Base-by-base conservation (phyloP, 2,797 vertebrate genomes). In the Clarias pachynema region DNA sequence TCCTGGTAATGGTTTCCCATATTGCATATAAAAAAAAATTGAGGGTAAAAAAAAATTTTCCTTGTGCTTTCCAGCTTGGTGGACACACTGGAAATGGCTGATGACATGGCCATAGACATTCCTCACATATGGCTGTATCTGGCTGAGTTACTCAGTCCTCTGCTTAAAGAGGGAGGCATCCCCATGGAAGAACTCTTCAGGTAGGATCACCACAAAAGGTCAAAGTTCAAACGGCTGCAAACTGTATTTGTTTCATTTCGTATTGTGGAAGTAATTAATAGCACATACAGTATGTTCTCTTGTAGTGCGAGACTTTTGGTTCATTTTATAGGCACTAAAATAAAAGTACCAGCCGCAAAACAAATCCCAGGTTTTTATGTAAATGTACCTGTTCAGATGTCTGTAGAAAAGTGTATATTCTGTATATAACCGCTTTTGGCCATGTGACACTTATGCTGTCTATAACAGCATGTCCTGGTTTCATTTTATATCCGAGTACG, bases 61-160 rank as follows among this genome's bases (percentile, higher is more conserved):
- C 2, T 60, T 75, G 44, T 53, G 15, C 16, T 31, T 24, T 75
- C 75, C 90, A 98, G 98, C 89, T 97, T 99, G 92, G 91, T 95
- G 0, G 97, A 99, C 84, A 99, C 96, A 44, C 92, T 99, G 94
- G 98, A 99, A 93, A 92, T 96, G 89, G 98, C 98, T 0, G 98
- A 99, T 1, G 98, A 99, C 89, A 99, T 99, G 98, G 97, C 97
- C 87, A 99, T 99, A 86, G 98, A 99, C 92, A 97, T 99, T 91
- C 98, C 98, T 84, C 98, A 99, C 89, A 99, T 99, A 89, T 99
- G 98, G 98, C 91, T 97, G 90, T 99, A 99, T 92, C 95, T 99
- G 90, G 97, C 97, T 31, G 97, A 99, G 94, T 91, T 99, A 90
- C 96, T 99, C 89, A 95, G 95, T 84, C 97, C 98, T 65, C 87